Evolutionary conservation across 1,140 invertebrate species (phyloP), one percentile per base, ranked within the genome.

Genomic region (Luehdorfia chinensis): DNA sequence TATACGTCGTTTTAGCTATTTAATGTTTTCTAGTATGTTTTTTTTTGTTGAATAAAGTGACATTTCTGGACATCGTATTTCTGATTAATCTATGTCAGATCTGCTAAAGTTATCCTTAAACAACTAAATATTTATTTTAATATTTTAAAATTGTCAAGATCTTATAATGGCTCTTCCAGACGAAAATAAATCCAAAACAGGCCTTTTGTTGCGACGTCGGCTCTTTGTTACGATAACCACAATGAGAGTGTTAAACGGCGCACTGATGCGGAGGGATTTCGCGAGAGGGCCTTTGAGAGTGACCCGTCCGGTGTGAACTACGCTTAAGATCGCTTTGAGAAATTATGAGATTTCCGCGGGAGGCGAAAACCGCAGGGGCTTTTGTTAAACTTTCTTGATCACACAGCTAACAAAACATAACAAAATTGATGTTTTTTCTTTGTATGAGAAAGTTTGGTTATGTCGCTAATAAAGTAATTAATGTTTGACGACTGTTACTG

Each of bases 171-270:
- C 31, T 27, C 41, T 39, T 64, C 56, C 37, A 66, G 59, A 33
- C 5, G 14, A 2, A 9, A 45, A 14, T 43, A 32, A 45, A 61
- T 55, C 31, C 47, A 33, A 2, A 32, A 1, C 9, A 36, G 34
- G 23, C 43, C 57, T 44, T 59, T 71, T 76, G 64, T 74, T 47
- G 51, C 34, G 31, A 19, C 33, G 48, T 45, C 45, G 14, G 33
- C 49, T 47, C 68, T 75, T 77, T 70, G 68, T 75, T 58, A 54
- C 51, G 32, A 47, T 43, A 39, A 50, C 56, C 59, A 71, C 69
- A 77, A 68, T 68, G 64, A 47, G 61, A 60, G 67, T 70, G 69
- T 73, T 75, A 75, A 75, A 66, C 66, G 62, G 33, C 44, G 18
- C 47, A 28, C 30, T 47, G 55, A 58, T 45, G 55, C 61, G 46